phyloP scores from a whole-genome alignment of 2,797 vertebrate genomes.

The Oreonectes daqikongensis region DNA sequence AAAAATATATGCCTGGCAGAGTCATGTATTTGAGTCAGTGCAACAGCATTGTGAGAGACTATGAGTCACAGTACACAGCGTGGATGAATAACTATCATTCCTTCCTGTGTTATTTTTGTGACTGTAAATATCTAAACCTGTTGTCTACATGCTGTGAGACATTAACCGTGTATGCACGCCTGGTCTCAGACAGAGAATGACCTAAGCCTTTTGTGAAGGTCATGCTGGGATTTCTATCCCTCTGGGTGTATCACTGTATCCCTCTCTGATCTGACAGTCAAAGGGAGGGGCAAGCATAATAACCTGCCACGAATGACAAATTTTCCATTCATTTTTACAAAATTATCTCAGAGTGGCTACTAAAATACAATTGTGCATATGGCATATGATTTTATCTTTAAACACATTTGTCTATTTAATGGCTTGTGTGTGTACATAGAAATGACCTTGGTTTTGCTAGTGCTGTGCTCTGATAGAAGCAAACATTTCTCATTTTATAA shows the following conservation, averaged over 20 bases:
- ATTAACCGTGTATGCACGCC: neutral
- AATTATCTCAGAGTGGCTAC: neutral
- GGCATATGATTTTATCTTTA: too few species aligned
- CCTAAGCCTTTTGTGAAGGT: constrained; percentile 33
- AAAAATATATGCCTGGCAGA: constrained; percentile 4
- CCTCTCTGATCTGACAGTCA: neutral
- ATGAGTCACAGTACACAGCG: constrained; percentile 26
- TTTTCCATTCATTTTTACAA: neutral
- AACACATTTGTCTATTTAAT: too few species aligned
- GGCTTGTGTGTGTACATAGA: too few species aligned
- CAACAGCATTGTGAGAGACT: constrained; percentile 19
- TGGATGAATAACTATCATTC: constrained; percentile 28
- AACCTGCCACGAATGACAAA: neutral
- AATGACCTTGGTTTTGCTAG: too few species aligned
- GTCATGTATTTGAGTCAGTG: constrained; percentile 7
- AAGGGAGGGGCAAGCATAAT: neutral
- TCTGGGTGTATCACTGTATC: neutral
- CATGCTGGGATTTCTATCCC: constrained; percentile 4
- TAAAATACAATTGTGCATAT: too few species aligned
- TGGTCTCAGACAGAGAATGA: constrained; percentile 6
- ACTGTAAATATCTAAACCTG: constrained; percentile 16
- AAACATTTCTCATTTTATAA: too few species aligned
- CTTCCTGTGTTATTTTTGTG: constrained; percentile 31
- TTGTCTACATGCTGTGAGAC: constrained; percentile 6
- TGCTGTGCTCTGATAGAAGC: too few species aligned